Conservation (phyloP, 2,888 invertebrate genomes). For the Pseudeuparius sepicola region DNA sequence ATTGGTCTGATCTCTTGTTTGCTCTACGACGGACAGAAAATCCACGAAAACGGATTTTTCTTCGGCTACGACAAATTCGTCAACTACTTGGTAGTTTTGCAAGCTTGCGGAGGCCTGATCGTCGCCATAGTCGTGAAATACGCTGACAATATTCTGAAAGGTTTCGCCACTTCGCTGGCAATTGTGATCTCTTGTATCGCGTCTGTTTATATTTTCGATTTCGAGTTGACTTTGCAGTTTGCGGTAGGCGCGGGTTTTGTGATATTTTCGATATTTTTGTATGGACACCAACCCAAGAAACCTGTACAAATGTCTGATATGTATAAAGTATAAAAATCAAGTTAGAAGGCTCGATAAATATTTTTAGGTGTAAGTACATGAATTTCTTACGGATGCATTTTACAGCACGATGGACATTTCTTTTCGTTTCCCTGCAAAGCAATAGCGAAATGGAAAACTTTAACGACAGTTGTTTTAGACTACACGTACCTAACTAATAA, state of each 20-base stretch:
- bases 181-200: constrained; percentile 92
- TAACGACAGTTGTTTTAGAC: too few species aligned
- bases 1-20: constrained; percentile 77
- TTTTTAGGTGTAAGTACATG: too few species aligned
- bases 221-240: constrained; percentile 80
- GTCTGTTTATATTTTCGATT: constrained; percentile 87
- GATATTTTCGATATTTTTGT: constrained; percentile 90
- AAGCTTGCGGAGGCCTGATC: constrained; percentile 91
- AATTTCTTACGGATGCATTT: too few species aligned
- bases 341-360: too few species aligned
- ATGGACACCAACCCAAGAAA: constrained; percentile 61
- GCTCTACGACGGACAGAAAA: constrained; percentile 50
- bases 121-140: constrained; percentile 99
- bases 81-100: constrained; percentile 78
- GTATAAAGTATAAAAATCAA: constrained; percentile 19
- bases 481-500: too few species aligned
- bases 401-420: too few species aligned
- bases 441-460: too few species aligned
- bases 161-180: constrained; percentile 95
- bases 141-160: constrained; percentile 97
- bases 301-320: constrained; percentile 33
- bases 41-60: constrained; percentile 59
- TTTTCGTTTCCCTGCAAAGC: too few species aligned
- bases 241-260: constrained; percentile 76
- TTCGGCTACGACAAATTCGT: constrained; percentile 75